Evolutionary conservation across 2,797 vertebrate species (phyloP).

Genomic region (Eupleurogrammus muticus): DNA sequence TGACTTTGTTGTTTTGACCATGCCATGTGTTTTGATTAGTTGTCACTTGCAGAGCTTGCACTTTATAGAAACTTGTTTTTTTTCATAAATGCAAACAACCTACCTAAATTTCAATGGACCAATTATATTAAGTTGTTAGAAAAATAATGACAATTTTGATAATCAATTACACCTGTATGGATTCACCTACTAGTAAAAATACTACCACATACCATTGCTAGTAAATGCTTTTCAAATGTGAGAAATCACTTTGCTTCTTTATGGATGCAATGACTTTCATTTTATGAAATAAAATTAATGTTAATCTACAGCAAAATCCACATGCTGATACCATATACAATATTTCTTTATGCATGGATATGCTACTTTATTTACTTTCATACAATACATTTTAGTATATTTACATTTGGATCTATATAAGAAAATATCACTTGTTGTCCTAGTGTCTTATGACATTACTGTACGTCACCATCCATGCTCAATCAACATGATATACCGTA

Average conservation of each 20-base stretch:
- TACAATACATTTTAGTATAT: not conserved
- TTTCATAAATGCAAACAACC: not conserved
- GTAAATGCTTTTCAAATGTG: not conserved
- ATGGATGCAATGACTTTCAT: not conserved
- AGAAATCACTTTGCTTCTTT: not conserved
- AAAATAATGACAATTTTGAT: not conserved
- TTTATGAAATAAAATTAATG: not conserved
- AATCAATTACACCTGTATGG: not conserved
- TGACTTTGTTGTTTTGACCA: slow-evolving; percentile 47
- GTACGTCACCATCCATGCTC: slow-evolving; percentile 23
- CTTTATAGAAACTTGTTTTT: not conserved
- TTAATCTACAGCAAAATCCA: not conserved
- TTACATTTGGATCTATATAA: not conserved
- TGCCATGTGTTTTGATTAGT: slow-evolving; percentile 3
- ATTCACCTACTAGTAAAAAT: not conserved
- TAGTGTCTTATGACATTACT: slow-evolving; percentile 39
- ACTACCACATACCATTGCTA: not conserved
- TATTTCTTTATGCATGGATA: not conserved
- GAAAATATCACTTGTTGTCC: not conserved
- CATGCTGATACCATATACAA: not conserved
- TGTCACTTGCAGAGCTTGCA: not conserved
- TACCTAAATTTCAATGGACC: not conserved
- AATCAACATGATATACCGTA: slow-evolving; percentile 45
- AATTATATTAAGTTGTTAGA: not conserved
- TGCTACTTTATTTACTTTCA: not conserved